phyloP scores from a whole-genome alignment of 1,140 invertebrate genomes.

The Nymphalis io region DNA sequence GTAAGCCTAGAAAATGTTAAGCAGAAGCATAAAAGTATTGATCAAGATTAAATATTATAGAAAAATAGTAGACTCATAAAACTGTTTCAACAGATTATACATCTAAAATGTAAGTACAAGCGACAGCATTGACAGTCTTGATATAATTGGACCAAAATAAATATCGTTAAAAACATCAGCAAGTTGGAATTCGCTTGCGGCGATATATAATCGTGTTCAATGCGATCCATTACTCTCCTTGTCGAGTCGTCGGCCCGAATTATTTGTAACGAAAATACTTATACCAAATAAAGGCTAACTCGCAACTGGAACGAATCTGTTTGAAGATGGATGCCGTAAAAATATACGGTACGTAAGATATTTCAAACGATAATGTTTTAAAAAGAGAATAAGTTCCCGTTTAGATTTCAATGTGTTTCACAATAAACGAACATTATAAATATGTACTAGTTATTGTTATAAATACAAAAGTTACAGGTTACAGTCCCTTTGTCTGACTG shows the following conservation, averaged over 20 bases:
- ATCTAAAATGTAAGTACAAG: neutral
- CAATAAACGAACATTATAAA: neutral
- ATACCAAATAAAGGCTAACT: constrained; percentile 34
- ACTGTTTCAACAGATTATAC: neutral
- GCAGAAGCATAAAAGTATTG: neutral
- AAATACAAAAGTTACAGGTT: too few species aligned
- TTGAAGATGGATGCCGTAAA: constrained; percentile 19
- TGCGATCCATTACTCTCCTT: constrained; percentile 52
- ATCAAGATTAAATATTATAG: too few species aligned
- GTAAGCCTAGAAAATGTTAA: too few species aligned
- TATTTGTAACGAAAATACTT: constrained; percentile 54
- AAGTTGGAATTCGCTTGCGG: constrained; percentile 28
- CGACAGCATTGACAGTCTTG: neutral
- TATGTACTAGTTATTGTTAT: too few species aligned
- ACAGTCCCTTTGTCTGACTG: too few species aligned
- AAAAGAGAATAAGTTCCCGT: neutral
- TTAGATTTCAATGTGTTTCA: neutral
- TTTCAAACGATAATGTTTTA: neutral
- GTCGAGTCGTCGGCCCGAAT: constrained; percentile 52
- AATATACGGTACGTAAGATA: constrained; percentile 7
- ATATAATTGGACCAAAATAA: constrained; percentile 20
- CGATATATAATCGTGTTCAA: constrained; percentile 52
- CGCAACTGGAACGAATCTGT: constrained; percentile 30
- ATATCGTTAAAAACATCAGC: constrained; percentile 5
- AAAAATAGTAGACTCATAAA: neutral